Evolutionary conservation across 2,797 vertebrate genomes (phyloP), one percentile per base, ranked within the genome.

Genomic region (Cephalopachus bancanus): DNA sequence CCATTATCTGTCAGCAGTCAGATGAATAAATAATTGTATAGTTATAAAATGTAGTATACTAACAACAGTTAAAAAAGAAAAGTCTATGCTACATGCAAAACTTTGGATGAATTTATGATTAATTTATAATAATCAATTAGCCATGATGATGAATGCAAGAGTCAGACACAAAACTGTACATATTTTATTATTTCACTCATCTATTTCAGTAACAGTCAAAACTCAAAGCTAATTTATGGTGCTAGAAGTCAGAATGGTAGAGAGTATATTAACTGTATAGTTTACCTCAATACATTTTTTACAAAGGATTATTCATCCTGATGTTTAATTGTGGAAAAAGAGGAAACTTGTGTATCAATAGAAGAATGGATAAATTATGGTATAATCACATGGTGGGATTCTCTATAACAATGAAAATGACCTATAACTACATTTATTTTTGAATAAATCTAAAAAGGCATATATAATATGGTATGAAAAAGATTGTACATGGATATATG

Each of bases 171-270:
- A 72, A 89, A 89, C 7, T 64, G 3, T 28, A 55, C 33, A 17
- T 11, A 17, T 75, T 78, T 84, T 37, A 71, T 71, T 15, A 26
- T 62, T 84, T 49, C 67, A 33, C 37, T 84, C 84, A 62, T 55
- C 37, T 60, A 55, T 64, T 62, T 89, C 62, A 67, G 0, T 37
- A 65, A 49, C 37, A 64, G 44, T 74, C 49, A 78, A 22, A 81
- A 87, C 62, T 69, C 49, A 78, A 22, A 81, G 83, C 62, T 69
- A 51, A 83, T 76, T 83, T 88, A 59, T 89, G 53, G 33, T 92
- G 30, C 69, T 57, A 64, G 64, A 91, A 96, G 9, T 87, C n/a
- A 83, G 44, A 76, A 57, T 76, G 37, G n/a, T 59, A 30, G 59
- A 71, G 28, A n/a, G 22, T 64, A 72, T 72, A 26, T 30, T 64